A percentile compares a stretch with the other conserved stretches of the same genome.
These are phyloP conservation scores for Danaus chrysippus DNA, from an alignment of 2,888 invertebrate species.

Conservation along the genomic window DNA sequence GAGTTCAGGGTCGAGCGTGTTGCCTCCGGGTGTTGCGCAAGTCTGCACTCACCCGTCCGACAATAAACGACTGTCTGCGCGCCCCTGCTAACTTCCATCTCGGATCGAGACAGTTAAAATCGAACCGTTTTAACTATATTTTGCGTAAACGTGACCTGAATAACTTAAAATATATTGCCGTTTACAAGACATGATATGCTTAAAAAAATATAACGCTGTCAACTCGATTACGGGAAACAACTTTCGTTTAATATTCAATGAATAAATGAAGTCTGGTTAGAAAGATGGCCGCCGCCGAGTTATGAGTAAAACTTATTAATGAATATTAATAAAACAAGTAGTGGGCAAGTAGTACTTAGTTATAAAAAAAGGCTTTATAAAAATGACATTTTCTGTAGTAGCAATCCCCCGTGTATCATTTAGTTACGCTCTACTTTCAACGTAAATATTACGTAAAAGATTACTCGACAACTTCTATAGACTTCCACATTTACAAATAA, in stretches of 20 bases:
- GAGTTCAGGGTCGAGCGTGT: conserved; percentile 73
- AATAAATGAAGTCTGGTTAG: neutral
- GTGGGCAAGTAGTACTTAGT: neutral
- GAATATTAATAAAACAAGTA: neutral
- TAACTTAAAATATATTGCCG: too few relatives aligned
- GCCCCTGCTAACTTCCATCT: conserved; percentile 11
- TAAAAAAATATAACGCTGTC: too few relatives aligned
- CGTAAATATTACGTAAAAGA: conserved; percentile 25
- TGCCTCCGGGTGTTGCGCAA: conserved; percentile 76
- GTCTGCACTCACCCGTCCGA: conserved; percentile 34
- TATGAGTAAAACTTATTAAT: neutral
- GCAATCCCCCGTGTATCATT: conserved; percentile 21
- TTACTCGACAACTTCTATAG: conserved; percentile 19
- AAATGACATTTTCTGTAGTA: conserved; percentile 5
- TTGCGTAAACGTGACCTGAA: too few relatives aligned
- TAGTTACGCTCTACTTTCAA: conserved; percentile 24
- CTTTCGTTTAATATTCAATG: too few relatives aligned
- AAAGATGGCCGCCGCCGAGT: conserved; percentile 8
- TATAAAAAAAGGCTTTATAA: neutral
- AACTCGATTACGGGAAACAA: too few relatives aligned
- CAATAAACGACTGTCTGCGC: conserved; percentile 23
- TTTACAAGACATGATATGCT: too few relatives aligned
- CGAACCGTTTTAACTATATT: too few relatives aligned
- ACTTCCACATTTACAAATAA: conserved; percentile 15
- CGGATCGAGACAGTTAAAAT: neutral